Conservation (phyloP, 2,113 vertebrate genomes). For the Catharus minimus region DNA sequence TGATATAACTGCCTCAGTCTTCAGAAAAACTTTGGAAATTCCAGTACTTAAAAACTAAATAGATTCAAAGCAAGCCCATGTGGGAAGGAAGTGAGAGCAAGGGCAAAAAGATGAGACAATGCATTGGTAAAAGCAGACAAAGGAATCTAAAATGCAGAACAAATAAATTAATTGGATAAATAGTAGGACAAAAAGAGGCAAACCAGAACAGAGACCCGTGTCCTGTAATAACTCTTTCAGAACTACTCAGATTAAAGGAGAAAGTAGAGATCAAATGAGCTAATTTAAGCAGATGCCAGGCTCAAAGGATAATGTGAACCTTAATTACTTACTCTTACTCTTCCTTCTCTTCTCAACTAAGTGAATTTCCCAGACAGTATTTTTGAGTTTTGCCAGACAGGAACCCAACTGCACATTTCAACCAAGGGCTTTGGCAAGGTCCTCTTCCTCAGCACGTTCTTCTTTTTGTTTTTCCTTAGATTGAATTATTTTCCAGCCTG, state of each 20-base stretch:
- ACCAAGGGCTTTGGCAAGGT: neutral
- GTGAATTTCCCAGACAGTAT: constrained; percentile 14
- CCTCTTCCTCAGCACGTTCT: neutral
- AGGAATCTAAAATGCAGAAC: neutral
- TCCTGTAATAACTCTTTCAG: constrained; percentile 22
- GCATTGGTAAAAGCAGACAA: neutral
- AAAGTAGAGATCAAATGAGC: constrained; percentile 38
- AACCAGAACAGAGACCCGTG: neutral
- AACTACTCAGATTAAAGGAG: constrained; percentile 31
- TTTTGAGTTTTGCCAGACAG: constrained; percentile 36
- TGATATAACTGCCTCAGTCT: fast-evolving
- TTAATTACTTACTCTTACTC: constrained; percentile 27
- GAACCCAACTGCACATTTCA: neutral
- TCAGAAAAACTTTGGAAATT: neutral
- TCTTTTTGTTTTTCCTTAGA: neutral
- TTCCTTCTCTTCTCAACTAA: neutral
- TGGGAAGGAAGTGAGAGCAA: neutral
- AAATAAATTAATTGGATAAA: constrained; percentile 40
- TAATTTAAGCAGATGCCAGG: constrained; percentile 36
- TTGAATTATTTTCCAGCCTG: constrained; percentile 24
- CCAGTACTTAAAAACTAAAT: neutral
- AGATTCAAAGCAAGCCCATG: neutral
- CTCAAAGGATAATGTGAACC: constrained; percentile 8
- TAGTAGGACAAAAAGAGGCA: neutral
- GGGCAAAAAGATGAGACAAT: neutral